Base-by-base conservation (phyloP, 2,797 vertebrate genomes). In the Sebastes diploproa region DNA sequence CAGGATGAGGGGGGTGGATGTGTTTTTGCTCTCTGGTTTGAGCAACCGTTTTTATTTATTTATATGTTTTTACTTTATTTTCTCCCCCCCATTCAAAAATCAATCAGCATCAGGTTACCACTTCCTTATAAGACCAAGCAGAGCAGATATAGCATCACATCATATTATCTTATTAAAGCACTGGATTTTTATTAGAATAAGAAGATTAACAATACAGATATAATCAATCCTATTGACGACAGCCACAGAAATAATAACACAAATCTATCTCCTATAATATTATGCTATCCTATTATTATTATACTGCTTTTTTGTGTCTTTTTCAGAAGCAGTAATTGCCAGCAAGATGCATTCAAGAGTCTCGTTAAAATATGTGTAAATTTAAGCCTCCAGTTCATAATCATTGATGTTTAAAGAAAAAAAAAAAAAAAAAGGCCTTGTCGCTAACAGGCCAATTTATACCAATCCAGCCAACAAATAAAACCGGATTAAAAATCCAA, bases 391-490 rank as follows among this genome's bases (percentile, higher is more conserved):
- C 32, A 1, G 2, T 32, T 7, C 7, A 42, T 61, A 64, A 63
- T 32, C 12, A 76, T 4, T 83, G 63, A 60, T 80, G 72, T 55
- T 25, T 25, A 46, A 75, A 9, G 18, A 12, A 27, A 2, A 0
- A 1, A 3, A 38, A 38, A 38, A 42, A 42, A 34, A 65, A 54
- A 65, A 42, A 5, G 87, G 86, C 80, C 85, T 56, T 6, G 66
- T 80, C 46, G 69, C 30, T 56, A 78, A 77, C 68, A 85, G 77
- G 78, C 86, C 88, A 92, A 82, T 86, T 90, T 72, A 68, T 42
- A 77, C 67, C 12, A 38, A 38, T 38, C 12, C 36, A 77, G 36
- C 29, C 25, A 3, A 72, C 18, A 60, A 79, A 78, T 52, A 55
- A 23, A 16, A 5, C 25, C 59, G 46, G 60, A 78, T 85, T 78